A percentile compares a stretch with the other conserved stretches of the same genome.
phyloP scores from a whole-genome alignment of 2,888 invertebrate species.

The Oxytorus armatus region DNA sequence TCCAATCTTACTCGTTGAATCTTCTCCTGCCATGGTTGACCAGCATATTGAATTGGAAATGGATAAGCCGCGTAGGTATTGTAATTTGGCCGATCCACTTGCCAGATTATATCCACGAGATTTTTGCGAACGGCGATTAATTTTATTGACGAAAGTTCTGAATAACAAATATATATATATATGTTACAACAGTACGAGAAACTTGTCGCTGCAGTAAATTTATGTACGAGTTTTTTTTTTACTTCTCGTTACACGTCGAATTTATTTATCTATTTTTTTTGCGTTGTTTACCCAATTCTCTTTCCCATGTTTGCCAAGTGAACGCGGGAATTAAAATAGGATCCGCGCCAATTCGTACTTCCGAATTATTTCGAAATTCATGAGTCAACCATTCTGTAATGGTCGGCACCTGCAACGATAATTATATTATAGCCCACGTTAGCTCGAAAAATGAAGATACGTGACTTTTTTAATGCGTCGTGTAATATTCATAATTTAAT shows the following conservation, averaged over 20 bases:
- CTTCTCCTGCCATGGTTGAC: conserved; percentile 91
- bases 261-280: conserved; percentile 72
- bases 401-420: conserved; percentile 82
- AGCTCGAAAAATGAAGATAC: too few relatives aligned
- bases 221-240: not conserved
- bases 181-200: not conserved
- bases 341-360: conserved; percentile 90
- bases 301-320: conserved; percentile 88
- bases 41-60: conserved; percentile 86
- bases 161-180: conserved; percentile 32
- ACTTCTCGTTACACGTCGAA: not conserved
- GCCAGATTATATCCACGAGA: conserved; percentile 93
- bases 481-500: too few relatives aligned
- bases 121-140: conserved; percentile 88
- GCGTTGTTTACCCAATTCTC: conserved; percentile 85
- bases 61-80: conserved; percentile 87
- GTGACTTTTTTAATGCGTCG: too few relatives aligned
- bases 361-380: conserved; percentile 81
- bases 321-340: conserved; percentile 89
- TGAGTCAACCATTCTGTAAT: conserved; percentile 89
- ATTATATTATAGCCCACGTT: too few relatives aligned
- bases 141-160: conserved; percentile 84
- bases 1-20: conserved; percentile 88
- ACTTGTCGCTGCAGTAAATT: not conserved
- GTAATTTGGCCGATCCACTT: conserved; percentile 86